Evolutionary conservation across 2,113 vertebrate genomes (phyloP).

Genomic region (Ardeotis arabs): DNA sequence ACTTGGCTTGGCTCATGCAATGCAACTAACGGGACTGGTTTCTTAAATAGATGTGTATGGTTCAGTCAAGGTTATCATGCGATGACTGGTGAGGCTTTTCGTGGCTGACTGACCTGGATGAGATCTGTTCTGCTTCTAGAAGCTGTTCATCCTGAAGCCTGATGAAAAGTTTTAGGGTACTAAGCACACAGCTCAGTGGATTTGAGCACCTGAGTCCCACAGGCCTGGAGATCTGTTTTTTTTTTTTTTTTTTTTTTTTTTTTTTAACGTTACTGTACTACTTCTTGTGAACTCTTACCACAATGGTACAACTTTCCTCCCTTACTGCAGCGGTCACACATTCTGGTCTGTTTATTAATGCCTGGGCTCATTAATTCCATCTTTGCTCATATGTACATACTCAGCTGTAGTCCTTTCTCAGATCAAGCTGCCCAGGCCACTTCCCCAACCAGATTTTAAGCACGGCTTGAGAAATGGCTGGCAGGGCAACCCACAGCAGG

Average conservation of each 20-base stretch:
- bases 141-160: not conserved
- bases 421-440: not conserved
- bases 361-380: not conserved
- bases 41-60: not conserved
- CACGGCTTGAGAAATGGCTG: not conserved
- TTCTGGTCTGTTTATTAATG: not conserved
- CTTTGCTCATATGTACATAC: not conserved
- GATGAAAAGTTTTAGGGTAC: not conserved
- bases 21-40: not conserved
- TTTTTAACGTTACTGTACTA: not conserved
- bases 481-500: not conserved
- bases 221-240: not conserved
- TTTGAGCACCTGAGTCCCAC: not conserved
- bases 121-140: not conserved
- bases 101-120: not conserved
- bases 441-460: not conserved
- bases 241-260: too few relatives aligned
- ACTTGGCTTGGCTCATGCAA: not conserved
- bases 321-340: not conserved
- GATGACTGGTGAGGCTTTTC: not conserved
- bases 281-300: not conserved
- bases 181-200: not conserved
- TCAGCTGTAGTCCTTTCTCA: not conserved
- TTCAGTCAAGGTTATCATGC: not conserved
- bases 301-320: not conserved